Evolutionary conservation across 2,113 vertebrate species (phyloP), one percentile per base, ranked within the genome.

Genomic region (Spilogale gracilis): DNA sequence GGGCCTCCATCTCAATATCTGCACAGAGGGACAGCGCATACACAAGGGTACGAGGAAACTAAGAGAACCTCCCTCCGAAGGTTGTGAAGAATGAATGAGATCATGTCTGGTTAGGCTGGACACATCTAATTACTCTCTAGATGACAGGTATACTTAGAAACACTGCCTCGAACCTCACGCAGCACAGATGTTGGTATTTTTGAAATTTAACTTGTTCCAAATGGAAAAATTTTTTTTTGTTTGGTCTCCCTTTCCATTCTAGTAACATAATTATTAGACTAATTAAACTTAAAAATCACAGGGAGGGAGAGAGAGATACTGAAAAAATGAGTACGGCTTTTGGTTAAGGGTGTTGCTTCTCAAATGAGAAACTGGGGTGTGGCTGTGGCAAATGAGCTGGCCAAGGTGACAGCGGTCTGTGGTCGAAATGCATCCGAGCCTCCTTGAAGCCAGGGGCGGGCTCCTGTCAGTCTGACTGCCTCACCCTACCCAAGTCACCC

Each of bases 251-350:
- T 69, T 21, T 16, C 74, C 30, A 32, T 58, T 65, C 74, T 38
- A 12, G 43, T n/a, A 45, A 80, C 12, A 43, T 58, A 52, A 80
- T 27, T 0, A 9, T 23, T 45, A 21, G 17, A 78, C 58, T 9
- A 16, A 60, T 69, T 91, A 80, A 79, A 54, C 25, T 23, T 79
- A 61, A 71, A 92, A 73, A 87, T 52, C 43, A 32, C 38, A 38
- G 38, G 38, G 38, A 38, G 38, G 38, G 38, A 38, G 38, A 38
- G 38, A 38, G 38, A 52, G 30, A 85, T 9, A 2, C 2, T 38
- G 18, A 80, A 79, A 91, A 71, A 91, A 58, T 94, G 21, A 82
- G 65, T n/a, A 32, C 67, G 27, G 45, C n/a, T 74, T 71, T 61
- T 43, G 32, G 69, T 86, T 71, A 71, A 91, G 58, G 0, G 2